phyloP scores from a whole-genome alignment of 2,888 invertebrate species.

The Oegoconia quadripuncta region DNA sequence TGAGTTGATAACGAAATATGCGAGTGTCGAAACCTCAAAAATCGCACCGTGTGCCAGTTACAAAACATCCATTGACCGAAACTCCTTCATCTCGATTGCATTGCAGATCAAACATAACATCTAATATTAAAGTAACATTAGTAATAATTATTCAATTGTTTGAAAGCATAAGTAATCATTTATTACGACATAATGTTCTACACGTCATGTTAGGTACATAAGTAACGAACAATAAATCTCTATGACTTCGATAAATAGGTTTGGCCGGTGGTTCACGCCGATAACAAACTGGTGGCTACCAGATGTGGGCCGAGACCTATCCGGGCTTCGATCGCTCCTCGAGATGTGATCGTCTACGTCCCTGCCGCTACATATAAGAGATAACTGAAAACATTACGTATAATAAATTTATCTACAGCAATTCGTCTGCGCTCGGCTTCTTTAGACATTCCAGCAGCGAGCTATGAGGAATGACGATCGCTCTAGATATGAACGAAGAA shows the following conservation, averaged over 20 bases:
- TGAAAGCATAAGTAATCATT: slow-evolving; percentile 36
- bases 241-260: slow-evolving; percentile 64
- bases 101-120: slow-evolving; percentile 13
- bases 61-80: too few species aligned
- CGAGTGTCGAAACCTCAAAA: too few species aligned
- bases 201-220: slow-evolving; percentile 52
- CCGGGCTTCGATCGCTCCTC: slow-evolving; percentile 47
- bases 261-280: slow-evolving; percentile 52
- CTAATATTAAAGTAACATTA: slow-evolving; percentile 12
- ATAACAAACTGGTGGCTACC: slow-evolving; percentile 58
- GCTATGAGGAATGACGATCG: slow-evolving; percentile 5
- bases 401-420: slow-evolving; percentile 54
- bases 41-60: too few species aligned
- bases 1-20: too few species aligned
- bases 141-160: slow-evolving; percentile 22
- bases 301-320: slow-evolving; percentile 52
- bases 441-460: slow-evolving; percentile 5
- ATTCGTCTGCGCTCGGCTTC: slow-evolving; percentile 45
- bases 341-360: slow-evolving; percentile 54
- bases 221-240: slow-evolving; percentile 58
- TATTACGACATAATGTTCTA: slow-evolving; percentile 51
- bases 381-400: slow-evolving; percentile 57
- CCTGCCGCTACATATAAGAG: slow-evolving; percentile 45
- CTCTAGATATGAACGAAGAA: neutral
- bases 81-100: too few species aligned